phyloP scores from a whole-genome alignment of 2,888 invertebrate genomes.

The Ceraclea dissimilis region DNA sequence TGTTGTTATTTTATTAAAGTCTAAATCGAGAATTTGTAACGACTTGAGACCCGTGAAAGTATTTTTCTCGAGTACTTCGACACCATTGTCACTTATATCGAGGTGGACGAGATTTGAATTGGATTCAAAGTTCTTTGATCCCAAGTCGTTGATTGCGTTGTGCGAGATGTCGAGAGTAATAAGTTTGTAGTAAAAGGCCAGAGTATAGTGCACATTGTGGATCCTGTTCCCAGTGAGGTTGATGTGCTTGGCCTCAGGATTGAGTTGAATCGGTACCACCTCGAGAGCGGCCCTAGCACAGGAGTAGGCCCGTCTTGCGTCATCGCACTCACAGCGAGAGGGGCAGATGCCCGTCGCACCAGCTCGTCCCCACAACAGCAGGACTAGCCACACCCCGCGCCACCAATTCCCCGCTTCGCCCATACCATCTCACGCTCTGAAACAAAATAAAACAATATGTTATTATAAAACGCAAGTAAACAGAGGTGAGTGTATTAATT shows the following conservation, averaged over 20 bases:
- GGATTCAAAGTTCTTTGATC: constrained; percentile 73
- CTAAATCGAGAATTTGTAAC: constrained; percentile 62
- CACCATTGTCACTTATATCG: constrained; percentile 69
- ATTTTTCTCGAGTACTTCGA: constrained; percentile 64
- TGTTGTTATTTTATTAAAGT: constrained; percentile 67
- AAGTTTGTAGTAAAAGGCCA: constrained; percentile 73
- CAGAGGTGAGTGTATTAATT: not conserved
- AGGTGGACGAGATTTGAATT: constrained; percentile 66
- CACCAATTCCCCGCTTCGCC: constrained; percentile 40
- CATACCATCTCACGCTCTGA: constrained; percentile 45
- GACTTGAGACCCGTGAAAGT: constrained; percentile 67
- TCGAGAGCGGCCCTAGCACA: constrained; percentile 74
- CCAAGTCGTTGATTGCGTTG: constrained; percentile 73
- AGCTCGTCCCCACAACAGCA: constrained; percentile 33
- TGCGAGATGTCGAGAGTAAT: constrained; percentile 73
- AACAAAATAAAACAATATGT: constrained; percentile 7
- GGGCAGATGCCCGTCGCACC: constrained; percentile 61
- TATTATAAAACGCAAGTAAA: not conserved
- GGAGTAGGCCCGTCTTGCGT: constrained; percentile 63
- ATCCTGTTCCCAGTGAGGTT: constrained; percentile 81
- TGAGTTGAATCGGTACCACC: constrained; percentile 81
- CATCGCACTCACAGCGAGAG: constrained; percentile 73
- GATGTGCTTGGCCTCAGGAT: constrained; percentile 77
- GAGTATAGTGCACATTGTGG: constrained; percentile 66
- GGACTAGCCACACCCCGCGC: constrained; percentile 39